Evolutionary conservation across 37 sponge, comb jelly and placozoan species (phyloP).

Genomic region (Chondrilla cf. caribensis): DNA sequence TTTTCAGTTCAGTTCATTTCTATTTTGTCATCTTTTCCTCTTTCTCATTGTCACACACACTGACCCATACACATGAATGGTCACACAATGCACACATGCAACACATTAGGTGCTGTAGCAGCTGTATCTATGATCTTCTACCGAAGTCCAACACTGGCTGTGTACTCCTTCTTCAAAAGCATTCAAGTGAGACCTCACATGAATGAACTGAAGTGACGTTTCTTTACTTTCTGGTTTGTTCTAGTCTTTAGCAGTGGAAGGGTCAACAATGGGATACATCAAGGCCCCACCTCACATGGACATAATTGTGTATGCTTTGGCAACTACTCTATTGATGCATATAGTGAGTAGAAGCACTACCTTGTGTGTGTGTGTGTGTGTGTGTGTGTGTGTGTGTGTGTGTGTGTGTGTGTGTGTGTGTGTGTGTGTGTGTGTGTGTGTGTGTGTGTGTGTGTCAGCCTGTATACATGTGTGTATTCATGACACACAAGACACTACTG

Average conservation of each 20-base stretch:
- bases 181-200: constrained; percentile 36
- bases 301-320: constrained; percentile 31
- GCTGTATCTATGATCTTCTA: constrained; percentile 50
- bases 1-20: no score
- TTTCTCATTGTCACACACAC: not conserved
- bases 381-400: constrained; percentile 8
- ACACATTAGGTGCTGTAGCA: constrained; percentile 48
- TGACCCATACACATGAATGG: not conserved
- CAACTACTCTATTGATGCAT: constrained; percentile 48
- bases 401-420: constrained; percentile 6
- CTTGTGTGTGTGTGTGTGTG: no score
- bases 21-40: no score
- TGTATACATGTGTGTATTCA: no score
- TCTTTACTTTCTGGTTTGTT: no score
- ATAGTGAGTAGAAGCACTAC: constrained; percentile 5
- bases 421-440: not conserved
- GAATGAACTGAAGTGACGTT: not conserved
- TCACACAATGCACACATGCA: not conserved
- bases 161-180: constrained; percentile 49
- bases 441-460: no score
- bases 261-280: constrained; percentile 33
- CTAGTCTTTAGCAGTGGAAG: constrained; percentile 41
- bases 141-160: constrained; percentile 36
- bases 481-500: no score
- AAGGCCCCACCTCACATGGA: constrained; percentile 52